Evolutionary conservation across 1,140 invertebrate genomes (phyloP), one percentile per base, ranked within the genome.

Genomic region (Dicyema japonicum): DNA sequence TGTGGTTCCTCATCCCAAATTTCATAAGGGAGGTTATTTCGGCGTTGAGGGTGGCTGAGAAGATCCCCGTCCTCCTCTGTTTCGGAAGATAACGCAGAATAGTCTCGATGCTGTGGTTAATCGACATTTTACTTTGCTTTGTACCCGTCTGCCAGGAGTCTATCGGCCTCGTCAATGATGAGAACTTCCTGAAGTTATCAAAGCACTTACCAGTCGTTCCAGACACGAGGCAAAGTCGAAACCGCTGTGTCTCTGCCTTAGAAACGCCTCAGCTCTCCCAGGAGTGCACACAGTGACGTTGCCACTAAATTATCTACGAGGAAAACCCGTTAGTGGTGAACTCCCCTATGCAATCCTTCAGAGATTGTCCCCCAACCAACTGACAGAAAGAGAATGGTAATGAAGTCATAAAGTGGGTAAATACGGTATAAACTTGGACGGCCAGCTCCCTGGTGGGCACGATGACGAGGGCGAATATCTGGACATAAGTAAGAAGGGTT

Each of bases 21-120:
- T 78, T 54, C 18, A 88, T 69, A 11, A 97, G 50, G 34, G 75
- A 66, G 34, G 74, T 63, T 1, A 94, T 57, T 54, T 92, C 71
- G 44, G 75, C 75, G 1, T 80, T 90, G 51, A 92, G 82, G 11
- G 88, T 97, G 4, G 88, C 88, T 15, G 82, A 94, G 54, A 97
- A 97, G 12, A 97, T 56, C 0, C 78, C 78, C 1, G 88, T 97
- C 40, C 78, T 57, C 36, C 88, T 51, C 41, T 85, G 72, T 29
- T 78, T 66, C 1, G 88, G 85, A 23, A 94, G 49, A 47, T 68
- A 72, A 38, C 64, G 63, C 0, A 97, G 55, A 38, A 97, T 88
- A 21, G 65, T 69, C 36, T 74, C 74, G 1, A 94, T 51, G n/a
- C 66, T 58, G 32, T 22, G 40, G 39, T 23, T 26, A 28, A 29